Conservation (phyloP, 1,140 invertebrate species). For the Drosophila lacertosa region DNA sequence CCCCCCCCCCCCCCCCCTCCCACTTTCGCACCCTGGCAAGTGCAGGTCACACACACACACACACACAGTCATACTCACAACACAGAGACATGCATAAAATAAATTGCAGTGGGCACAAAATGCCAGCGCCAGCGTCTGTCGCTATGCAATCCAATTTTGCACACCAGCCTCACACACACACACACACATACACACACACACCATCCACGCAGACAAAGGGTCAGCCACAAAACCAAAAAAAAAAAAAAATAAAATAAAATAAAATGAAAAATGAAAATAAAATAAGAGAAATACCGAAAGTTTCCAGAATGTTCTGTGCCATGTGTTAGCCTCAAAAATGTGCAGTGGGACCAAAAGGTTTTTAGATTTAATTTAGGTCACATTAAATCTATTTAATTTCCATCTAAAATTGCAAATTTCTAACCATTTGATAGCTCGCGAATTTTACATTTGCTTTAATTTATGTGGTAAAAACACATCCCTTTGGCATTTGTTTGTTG, state of each 20-base stretch:
- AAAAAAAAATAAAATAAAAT: not conserved
- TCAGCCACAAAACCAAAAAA: constrained; percentile 11
- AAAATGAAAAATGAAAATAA: too few relatives aligned
- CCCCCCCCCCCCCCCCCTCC: not conserved
- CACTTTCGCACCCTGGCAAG: constrained; percentile 26
- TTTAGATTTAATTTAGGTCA: constrained; percentile 17
- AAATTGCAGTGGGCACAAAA: constrained; percentile 41
- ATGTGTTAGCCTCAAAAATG: not conserved
- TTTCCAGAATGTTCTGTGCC: constrained; percentile 3
- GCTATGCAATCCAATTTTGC: constrained; percentile 44
- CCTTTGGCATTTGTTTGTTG: too few relatives aligned
- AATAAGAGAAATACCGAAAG: not conserved
- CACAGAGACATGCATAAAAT: constrained; percentile 17
- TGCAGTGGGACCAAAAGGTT: too few relatives aligned
- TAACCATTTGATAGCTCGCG: too few relatives aligned
- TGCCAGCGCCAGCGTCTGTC: constrained; percentile 32
- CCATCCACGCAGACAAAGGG: constrained; percentile 1
- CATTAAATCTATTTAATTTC: constrained; percentile 1
- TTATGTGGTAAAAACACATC: too few relatives aligned
- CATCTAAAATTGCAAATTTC: too few relatives aligned
- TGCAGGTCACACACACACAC: constrained; percentile 38
- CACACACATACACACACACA: not conserved
- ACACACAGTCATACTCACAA: constrained; percentile 26
- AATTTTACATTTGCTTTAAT: too few relatives aligned
- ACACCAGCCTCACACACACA: not conserved